A percentile compares a stretch with the other conserved stretches of the same genome.
Conservation (phyloP, 1,140 invertebrate genomes). For the Hylaeus volcanicus region DNA sequence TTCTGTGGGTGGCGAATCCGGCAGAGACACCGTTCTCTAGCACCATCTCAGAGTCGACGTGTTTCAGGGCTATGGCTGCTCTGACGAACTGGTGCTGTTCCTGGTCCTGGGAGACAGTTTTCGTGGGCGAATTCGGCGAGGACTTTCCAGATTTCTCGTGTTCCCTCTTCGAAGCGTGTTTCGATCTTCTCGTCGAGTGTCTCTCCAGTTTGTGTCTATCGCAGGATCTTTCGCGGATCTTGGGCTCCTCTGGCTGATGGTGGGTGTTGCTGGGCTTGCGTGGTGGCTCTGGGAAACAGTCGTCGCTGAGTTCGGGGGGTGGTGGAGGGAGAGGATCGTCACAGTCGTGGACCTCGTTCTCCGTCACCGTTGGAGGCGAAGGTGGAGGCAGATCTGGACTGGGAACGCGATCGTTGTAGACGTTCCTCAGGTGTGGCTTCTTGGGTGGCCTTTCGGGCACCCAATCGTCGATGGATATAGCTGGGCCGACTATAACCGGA, state of each 20-base stretch:
- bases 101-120: constrained; percentile 52
- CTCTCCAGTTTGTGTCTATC: constrained; percentile 71
- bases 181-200: constrained; percentile 70
- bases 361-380: constrained; percentile 83
- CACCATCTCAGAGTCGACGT: constrained; percentile 60
- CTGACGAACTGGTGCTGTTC: constrained; percentile 65
- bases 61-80: constrained; percentile 45
- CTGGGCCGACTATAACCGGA: constrained; percentile 84
- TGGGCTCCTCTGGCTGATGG: constrained; percentile 47
- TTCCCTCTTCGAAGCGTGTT: constrained; percentile 64
- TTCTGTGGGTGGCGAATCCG: constrained; percentile 72
- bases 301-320: constrained; percentile 81
- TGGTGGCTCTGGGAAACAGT: constrained; percentile 57
- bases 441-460: constrained; percentile 88
- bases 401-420: constrained; percentile 82
- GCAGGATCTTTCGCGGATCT: constrained; percentile 58
- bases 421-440: constrained; percentile 86
- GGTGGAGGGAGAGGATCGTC: constrained; percentile 89
- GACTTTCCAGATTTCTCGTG: constrained; percentile 64
- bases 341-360: constrained; percentile 83
- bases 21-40: constrained; percentile 69
- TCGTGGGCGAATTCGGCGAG: constrained; percentile 62
- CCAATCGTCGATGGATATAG: constrained; percentile 86
- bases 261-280: constrained; percentile 41
- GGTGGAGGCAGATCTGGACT: constrained; percentile 88